A percentile compares a stretch with the other conserved stretches of the same genome.
Conservation (phyloP, 1,140 invertebrate species). For the Drosophila yakuba region DNA sequence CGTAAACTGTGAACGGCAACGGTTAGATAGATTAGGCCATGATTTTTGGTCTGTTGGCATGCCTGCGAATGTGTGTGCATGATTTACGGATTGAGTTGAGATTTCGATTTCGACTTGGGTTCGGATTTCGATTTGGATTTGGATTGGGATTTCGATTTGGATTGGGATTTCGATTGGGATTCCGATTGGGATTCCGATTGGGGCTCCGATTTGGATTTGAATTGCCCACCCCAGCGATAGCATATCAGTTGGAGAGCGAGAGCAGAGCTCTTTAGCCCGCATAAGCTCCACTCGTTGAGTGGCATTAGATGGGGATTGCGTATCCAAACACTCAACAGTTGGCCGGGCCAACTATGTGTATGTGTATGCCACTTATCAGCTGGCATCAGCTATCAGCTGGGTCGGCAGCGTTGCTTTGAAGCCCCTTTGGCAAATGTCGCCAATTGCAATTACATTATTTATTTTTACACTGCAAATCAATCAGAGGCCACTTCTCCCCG, state of each 20-base stretch:
- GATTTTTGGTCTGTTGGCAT: slow-evolving; percentile 68
- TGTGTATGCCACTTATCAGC: neutral
- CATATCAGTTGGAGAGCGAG: slow-evolving; percentile 13
- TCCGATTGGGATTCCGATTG: slow-evolving; percentile 17
- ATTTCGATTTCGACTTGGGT: slow-evolving; percentile 45
- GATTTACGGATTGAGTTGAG: slow-evolving; percentile 75
- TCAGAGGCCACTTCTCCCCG: slow-evolving; percentile 45
- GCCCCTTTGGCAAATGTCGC: slow-evolving; percentile 48
- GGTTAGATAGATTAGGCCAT: slow-evolving; percentile 76
- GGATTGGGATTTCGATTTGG: slow-evolving; percentile 4
- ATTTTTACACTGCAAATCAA: slow-evolving; percentile 76
- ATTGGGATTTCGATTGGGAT: slow-evolving; percentile 24
- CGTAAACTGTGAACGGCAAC: slow-evolving; percentile 67
- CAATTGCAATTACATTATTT: slow-evolving; percentile 74
- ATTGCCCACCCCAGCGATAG: slow-evolving; percentile 28
- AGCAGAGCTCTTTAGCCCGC: slow-evolving; percentile 28
- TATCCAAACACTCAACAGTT: slow-evolving; percentile 62
- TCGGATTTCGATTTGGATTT: slow-evolving; percentile 27
- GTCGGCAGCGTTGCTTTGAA: slow-evolving; percentile 58
- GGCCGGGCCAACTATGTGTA: slow-evolving; percentile 10
- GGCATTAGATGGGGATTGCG: slow-evolving; percentile 75
- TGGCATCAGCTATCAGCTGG: slow-evolving; percentile 20
- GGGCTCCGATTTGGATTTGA: slow-evolving; percentile 21
- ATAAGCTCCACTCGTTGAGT: slow-evolving; percentile 71
- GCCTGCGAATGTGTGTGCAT: slow-evolving; percentile 43